Conservation (phyloP, 2,113 vertebrate genomes). For the Bolborhynchus lineola region DNA sequence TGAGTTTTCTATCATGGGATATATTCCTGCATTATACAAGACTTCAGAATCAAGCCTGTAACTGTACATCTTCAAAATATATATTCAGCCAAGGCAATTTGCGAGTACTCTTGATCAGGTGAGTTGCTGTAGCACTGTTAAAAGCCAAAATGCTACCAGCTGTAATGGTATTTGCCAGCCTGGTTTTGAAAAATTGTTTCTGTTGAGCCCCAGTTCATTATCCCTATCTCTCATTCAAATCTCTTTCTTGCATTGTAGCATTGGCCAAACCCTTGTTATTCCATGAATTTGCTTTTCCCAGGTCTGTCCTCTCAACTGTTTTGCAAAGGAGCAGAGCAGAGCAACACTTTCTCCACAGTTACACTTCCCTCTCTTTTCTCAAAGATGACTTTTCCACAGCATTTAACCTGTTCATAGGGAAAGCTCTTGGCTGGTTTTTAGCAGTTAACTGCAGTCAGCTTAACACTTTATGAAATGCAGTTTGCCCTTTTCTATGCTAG, state of each 20-base stretch:
- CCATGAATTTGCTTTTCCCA: background rate
- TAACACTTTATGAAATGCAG: background rate
- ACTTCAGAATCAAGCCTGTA: background rate
- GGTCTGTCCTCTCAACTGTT: background rate
- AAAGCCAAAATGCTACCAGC: background rate
- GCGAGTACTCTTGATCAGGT: background rate
- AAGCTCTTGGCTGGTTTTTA: background rate
- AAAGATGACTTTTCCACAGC: background rate
- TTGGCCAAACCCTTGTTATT: background rate
- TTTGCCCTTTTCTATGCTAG: conserved; percentile 11
- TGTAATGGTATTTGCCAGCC: background rate
- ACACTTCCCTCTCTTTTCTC: background rate
- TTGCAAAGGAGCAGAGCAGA: conserved; percentile 1
- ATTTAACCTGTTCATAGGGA: background rate
- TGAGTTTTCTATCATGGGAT: background rate
- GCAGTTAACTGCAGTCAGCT: conserved; percentile 5
- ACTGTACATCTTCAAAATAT: background rate
- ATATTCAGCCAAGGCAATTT: background rate
- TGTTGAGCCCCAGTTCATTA: background rate
- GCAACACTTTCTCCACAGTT: background rate
- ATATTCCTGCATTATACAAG: background rate
- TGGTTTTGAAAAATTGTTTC: background rate
- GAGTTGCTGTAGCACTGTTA: background rate
- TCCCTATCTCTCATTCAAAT: background rate
- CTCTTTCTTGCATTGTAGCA: background rate